Evolutionary conservation across 1,140 invertebrate species (phyloP), one percentile per base, ranked within the genome.

Genomic region (Heliothis subflexa): DNA sequence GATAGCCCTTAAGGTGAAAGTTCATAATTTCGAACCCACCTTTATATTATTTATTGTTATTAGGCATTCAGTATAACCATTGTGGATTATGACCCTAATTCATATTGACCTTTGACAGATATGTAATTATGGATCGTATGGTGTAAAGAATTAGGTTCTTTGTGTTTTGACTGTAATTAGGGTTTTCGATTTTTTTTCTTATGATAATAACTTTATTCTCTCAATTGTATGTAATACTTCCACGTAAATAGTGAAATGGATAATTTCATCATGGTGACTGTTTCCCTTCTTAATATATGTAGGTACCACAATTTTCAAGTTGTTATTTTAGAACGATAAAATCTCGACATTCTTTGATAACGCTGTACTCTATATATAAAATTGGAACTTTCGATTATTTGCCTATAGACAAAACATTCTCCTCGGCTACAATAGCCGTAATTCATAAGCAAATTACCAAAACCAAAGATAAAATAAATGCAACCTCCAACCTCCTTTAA

Each of bases 21-120:
- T 81, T 83, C 78, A 76, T 18, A 80, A 79, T 79, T 81, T 80
- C 55, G 21, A 52, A 40, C 59, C 16, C 71, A 78, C 82, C 70
- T 84, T 85, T 84, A 79, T 79, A 79, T 79, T 74, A 78, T 79
- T 83, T 79, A 83, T 83, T 68, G 74, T 75, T 73, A 78, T 75
- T 74, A 59, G 62, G 66, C 71, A 21, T 55, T 73, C 49, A 62
- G 40, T 74, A 74, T 79, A 78, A 81, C 72, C 70, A 74, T 82
- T 80, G 78, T 79, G 47, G 57, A 82, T 79, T 61, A 76, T 79
- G 79, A 78, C 79, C 79, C 61, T 83, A 83, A 83, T 81, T 78
- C 70, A 52, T 72, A 18, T 54, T 79, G 77, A 79, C 82, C 82
- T 81, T 50, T 78, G 79, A 49, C 77, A 59, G 33, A 73, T 12